These are phyloP conservation scores for Monarcha castaneiventris DNA, from an alignment of 2,113 vertebrate species.

Conservation along the genomic window DNA sequence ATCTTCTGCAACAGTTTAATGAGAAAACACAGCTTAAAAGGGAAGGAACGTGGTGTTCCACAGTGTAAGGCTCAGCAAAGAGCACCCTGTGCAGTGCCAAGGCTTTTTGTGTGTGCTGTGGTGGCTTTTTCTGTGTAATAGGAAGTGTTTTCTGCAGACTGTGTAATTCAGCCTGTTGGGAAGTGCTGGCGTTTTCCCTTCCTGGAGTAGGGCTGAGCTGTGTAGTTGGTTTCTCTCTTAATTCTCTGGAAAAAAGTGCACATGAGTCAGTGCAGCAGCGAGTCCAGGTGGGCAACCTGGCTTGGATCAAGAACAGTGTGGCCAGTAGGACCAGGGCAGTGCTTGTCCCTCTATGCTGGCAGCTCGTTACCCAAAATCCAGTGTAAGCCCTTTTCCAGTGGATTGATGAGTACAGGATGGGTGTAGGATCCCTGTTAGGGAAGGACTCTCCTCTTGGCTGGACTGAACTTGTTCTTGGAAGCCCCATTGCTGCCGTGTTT, in stretches of 20 bases:
- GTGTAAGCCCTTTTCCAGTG: background rate
- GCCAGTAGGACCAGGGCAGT: background rate
- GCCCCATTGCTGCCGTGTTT: background rate
- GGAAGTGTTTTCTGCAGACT: conserved; percentile 52
- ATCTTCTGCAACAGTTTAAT: background rate
- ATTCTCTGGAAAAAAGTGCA: background rate
- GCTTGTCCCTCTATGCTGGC: background rate
- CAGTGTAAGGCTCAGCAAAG: background rate
- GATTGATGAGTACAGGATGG: background rate
- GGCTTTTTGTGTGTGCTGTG: background rate
- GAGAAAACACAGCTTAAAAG: background rate
- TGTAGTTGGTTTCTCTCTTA: background rate
- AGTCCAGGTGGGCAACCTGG: background rate
- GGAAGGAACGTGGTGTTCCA: background rate
- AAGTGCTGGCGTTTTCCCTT: background rate
- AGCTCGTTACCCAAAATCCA: background rate
- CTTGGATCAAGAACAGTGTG: background rate
- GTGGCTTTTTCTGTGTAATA: background rate
- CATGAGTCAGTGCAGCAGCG: fast-evolving
- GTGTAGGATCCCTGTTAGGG: background rate
- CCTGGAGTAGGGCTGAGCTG: background rate
- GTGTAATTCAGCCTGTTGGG: background rate
- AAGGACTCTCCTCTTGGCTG: background rate
- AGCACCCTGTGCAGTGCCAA: background rate
- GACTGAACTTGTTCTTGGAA: background rate